Conservation (phyloP, 2,113 vertebrate species). For the Mastomys natalensis region DNA sequence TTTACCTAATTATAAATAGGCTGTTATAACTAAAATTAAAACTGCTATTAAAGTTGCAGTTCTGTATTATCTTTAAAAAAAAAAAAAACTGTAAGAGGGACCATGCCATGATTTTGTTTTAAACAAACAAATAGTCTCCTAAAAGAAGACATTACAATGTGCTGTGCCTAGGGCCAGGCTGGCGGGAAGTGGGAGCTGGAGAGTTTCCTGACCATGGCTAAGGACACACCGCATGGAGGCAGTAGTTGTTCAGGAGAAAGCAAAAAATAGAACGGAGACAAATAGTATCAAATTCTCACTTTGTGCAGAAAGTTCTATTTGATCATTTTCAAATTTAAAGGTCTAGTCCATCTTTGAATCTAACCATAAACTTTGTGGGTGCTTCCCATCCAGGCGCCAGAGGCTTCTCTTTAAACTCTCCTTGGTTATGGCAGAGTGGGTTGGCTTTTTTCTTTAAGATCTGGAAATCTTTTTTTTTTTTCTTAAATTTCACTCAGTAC, state of each 20-base stretch:
- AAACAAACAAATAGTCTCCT: neutral
- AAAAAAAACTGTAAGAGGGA: neutral
- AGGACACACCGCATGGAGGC: neutral
- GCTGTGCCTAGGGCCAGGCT: neutral
- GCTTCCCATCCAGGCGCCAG: conserved; percentile 64
- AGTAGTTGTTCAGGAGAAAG: neutral
- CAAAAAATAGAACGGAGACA: neutral
- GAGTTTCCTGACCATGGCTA: neutral
- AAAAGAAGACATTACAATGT: accelerated
- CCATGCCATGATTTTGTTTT: neutral
- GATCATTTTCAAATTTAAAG: conserved; percentile 68
- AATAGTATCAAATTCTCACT: conserved; percentile 50
- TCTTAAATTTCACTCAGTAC: neutral
- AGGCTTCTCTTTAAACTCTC: conserved; percentile 50
- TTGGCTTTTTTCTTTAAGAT: conserved; percentile 51
- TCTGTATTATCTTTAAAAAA: neutral
- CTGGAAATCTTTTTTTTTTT: neutral
- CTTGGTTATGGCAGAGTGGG: conserved; percentile 44
- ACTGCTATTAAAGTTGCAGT: neutral
- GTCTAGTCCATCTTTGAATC: conserved; percentile 57
- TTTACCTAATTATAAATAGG: conserved; percentile 39
- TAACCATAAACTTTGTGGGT: conserved; percentile 67
- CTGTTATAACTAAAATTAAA: conserved; percentile 14
- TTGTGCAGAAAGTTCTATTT: conserved; percentile 39
- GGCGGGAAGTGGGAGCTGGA: neutral